A percentile compares a stretch with the other conserved stretches of the same genome.
Evolutionary conservation across 2,113 vertebrate species (phyloP).

Genomic region (Platichthys flesus): DNA sequence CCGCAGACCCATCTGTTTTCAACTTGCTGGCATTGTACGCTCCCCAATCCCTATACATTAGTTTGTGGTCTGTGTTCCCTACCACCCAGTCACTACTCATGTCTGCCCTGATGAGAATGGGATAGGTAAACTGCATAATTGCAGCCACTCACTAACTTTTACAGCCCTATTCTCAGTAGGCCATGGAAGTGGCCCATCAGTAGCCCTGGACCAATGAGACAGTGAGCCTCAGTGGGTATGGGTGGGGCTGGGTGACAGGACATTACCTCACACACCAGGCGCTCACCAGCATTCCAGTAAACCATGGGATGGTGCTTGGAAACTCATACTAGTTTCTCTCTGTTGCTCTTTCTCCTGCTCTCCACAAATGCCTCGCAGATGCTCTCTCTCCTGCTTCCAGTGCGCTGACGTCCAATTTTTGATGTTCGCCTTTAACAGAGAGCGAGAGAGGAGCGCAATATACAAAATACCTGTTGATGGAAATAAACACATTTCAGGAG

Average conservation of each 20-base stretch:
- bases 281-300: conserved; percentile 77
- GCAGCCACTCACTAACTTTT: conserved; percentile 60
- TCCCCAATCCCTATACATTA: conserved; percentile 54
- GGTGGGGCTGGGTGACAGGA: conserved; percentile 74
- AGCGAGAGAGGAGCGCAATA: conserved; percentile 19
- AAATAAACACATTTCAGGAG: conserved; percentile 54
- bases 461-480: conserved; percentile 46
- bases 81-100: conserved; percentile 59
- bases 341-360: conserved; percentile 58
- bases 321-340: conserved; percentile 70
- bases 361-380: conserved; percentile 81
- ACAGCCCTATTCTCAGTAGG: conserved; percentile 57
- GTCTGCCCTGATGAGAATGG: conserved; percentile 48
- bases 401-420: conserved; percentile 17
- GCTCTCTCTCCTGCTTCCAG: conserved; percentile 57
- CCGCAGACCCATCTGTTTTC: conserved; percentile 63
- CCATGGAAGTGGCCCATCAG: conserved; percentile 59
- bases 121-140: conserved; percentile 67
- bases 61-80: conserved; percentile 48
- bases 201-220: conserved; percentile 55
- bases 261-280: conserved; percentile 80
- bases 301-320: conserved; percentile 75
- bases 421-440: conserved; percentile 24
- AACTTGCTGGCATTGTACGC: conserved; percentile 42
- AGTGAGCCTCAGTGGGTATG: conserved; percentile 64